These are phyloP conservation scores for Eretmocerus hayati DNA, from an alignment of 2,888 invertebrate genomes.

Conservation along the genomic window DNA sequence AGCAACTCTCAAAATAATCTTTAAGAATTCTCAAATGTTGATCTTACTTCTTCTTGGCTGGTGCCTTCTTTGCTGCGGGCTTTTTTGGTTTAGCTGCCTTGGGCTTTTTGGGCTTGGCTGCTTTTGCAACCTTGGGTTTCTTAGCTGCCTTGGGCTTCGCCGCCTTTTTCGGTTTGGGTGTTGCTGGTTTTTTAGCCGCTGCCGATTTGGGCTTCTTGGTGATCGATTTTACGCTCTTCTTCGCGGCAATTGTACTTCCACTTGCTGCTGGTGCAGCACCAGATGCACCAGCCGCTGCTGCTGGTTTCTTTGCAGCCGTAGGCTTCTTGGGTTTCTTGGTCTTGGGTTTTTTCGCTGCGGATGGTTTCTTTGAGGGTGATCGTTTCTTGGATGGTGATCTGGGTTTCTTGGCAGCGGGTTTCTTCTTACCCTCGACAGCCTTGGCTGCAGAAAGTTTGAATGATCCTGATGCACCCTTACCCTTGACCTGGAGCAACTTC, in stretches of 20 bases:
- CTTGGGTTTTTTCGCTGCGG: constrained; percentile 49
- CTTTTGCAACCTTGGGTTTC: too few species aligned
- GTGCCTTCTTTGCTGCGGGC: constrained; percentile 12
- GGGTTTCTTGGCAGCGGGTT: constrained; percentile 36
- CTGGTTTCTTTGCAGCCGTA: constrained; percentile 20
- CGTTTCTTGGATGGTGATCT: constrained; percentile 28
- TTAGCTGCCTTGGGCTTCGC: constrained; percentile 28
- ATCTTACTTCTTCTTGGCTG: constrained; percentile 16
- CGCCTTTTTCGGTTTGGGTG: constrained; percentile 23
- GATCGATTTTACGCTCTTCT: constrained; percentile 27
- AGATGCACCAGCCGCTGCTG: not conserved
- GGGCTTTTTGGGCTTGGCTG: constrained; percentile 4
- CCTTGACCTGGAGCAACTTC: constrained; percentile 50
- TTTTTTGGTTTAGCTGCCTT: constrained; percentile 3
- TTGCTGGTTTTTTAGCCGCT: constrained; percentile 23
- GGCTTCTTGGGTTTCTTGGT: constrained; percentile 28
- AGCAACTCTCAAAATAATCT: not conserved
- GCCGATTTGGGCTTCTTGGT: constrained; percentile 27
- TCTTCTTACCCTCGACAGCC: constrained; percentile 13
- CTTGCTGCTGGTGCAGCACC: not conserved
- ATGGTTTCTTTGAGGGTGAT: constrained; percentile 37
- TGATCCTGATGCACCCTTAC: constrained; percentile 51
- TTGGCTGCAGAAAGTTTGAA: constrained; percentile 45
- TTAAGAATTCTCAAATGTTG: not conserved
- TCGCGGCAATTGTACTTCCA: not conserved